These are phyloP conservation scores for Lycia hirtaria DNA, from an alignment of 2,888 invertebrate species.

Conservation along the genomic window DNA sequence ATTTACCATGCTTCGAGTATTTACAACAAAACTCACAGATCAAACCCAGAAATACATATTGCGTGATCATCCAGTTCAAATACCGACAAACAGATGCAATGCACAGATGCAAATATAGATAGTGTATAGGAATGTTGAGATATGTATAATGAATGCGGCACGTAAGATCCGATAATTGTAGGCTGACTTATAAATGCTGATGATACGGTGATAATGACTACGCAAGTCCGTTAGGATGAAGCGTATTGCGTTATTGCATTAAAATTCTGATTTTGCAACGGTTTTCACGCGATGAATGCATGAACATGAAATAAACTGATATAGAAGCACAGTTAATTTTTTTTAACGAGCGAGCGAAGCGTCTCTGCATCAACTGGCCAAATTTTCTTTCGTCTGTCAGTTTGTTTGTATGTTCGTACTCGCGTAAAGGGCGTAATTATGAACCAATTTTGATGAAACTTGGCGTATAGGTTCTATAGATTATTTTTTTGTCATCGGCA, in stretches of 20 bases:
- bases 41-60: not conserved
- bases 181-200: constrained; percentile 26
- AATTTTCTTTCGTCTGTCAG: too few relatives aligned
- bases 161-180: constrained; percentile 8
- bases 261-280: too few relatives aligned
- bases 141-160: constrained; percentile 2
- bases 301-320: too few relatives aligned
- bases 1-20: not conserved
- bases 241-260: not conserved
- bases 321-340: too few relatives aligned
- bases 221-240: constrained; percentile 8
- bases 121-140: constrained; percentile 33
- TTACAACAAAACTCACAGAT: not conserved
- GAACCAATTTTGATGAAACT: too few relatives aligned
- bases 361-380: too few relatives aligned
- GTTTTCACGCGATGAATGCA: too few relatives aligned
- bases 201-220: constrained; percentile 13
- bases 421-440: too few relatives aligned
- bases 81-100: constrained; percentile 1
- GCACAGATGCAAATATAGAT: constrained; percentile 4
- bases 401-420: too few relatives aligned
- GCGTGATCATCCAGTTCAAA: not conserved
- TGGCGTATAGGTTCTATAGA: too few relatives aligned
- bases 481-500: too few relatives aligned
- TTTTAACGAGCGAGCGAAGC: too few relatives aligned